Conservation (phyloP, 1,140 invertebrate genomes). For the Lepidotrigona ventralis region DNA sequence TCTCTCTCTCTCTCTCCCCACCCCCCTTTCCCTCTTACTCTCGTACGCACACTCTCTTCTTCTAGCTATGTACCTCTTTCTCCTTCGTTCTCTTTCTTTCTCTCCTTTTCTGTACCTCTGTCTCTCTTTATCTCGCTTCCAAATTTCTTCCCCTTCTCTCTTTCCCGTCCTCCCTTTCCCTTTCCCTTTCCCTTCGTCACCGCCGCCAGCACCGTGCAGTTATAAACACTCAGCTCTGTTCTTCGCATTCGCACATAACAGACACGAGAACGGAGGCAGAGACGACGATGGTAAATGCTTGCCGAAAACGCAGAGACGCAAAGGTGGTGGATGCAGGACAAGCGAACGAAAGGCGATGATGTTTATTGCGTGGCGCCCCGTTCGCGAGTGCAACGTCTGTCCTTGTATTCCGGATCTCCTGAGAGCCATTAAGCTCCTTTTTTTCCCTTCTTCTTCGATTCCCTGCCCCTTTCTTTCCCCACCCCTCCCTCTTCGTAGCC, state of each 20-base stretch:
- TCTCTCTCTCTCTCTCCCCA: background rate
- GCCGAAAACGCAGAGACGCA: conserved; percentile 4
- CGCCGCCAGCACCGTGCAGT: conserved; percentile 57
- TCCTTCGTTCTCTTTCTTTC: conserved; percentile 10
- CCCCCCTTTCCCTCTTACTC: conserved; percentile 6
- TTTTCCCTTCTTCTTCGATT: conserved; percentile 55
- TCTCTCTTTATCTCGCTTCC: conserved; percentile 20
- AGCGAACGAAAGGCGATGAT: conserved; percentile 10
- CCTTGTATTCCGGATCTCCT: conserved; percentile 61
- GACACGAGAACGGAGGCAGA: conserved; percentile 51
- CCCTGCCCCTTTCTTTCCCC: background rate
- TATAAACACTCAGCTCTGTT: conserved; percentile 64
- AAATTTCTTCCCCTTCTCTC: conserved; percentile 44
- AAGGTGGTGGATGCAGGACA: conserved; percentile 23
- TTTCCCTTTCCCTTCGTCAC: conserved; percentile 51
- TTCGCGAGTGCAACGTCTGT: conserved; percentile 49
- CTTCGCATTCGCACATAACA: conserved; percentile 61
- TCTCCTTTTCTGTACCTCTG: background rate
- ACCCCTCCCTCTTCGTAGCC: background rate
- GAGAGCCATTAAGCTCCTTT: conserved; percentile 77
- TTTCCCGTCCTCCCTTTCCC: background rate
- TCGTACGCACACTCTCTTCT: conserved; percentile 4
- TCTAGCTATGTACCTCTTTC: background rate
- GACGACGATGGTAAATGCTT: conserved; percentile 15
- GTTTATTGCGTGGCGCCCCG: conserved; percentile 40